These are phyloP conservation scores for Pseudonaja textilis DNA, from an alignment of 2,113 vertebrate species.

Conservation along the genomic window DNA sequence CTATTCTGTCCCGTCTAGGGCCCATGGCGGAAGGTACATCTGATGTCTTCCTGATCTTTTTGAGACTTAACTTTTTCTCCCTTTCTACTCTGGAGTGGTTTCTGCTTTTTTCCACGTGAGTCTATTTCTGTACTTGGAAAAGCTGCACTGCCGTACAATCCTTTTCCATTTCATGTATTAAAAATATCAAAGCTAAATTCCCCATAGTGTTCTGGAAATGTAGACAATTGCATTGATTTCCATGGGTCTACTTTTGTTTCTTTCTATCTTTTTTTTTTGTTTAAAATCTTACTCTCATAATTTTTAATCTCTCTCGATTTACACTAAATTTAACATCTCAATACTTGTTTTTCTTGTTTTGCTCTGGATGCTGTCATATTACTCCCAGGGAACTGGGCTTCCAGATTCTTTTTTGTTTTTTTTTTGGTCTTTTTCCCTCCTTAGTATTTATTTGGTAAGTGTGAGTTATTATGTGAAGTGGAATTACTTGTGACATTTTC, in stretches of 20 bases:
- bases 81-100: not conserved
- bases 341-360: conserved; percentile 30
- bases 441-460: conserved; percentile 60
- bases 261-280: not conserved
- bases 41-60: too few species aligned
- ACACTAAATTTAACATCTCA: not conserved
- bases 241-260: not conserved
- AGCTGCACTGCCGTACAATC: not conserved
- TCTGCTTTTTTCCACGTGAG: fast-evolving
- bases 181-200: conserved; percentile 19
- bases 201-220: not conserved
- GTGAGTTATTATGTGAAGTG: conserved; percentile 58
- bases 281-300: conserved; percentile 28
- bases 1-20: too few species aligned
- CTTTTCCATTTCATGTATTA: conserved; percentile 12
- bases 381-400: conserved; percentile 45
- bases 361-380: conserved; percentile 16
- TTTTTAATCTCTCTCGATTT: conserved; percentile 27
- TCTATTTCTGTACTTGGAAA: not conserved
- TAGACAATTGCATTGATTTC: conserved; percentile 20
- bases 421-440: not conserved
- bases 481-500: conserved; percentile 64
- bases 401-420: conserved; percentile 29
- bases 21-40: too few species aligned
- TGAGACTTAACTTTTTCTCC: too few species aligned